A percentile compares a stretch with the other conserved stretches of the same genome.
phyloP scores from a whole-genome alignment of 2,888 invertebrate genomes.

The Ophion slaviceki region DNA sequence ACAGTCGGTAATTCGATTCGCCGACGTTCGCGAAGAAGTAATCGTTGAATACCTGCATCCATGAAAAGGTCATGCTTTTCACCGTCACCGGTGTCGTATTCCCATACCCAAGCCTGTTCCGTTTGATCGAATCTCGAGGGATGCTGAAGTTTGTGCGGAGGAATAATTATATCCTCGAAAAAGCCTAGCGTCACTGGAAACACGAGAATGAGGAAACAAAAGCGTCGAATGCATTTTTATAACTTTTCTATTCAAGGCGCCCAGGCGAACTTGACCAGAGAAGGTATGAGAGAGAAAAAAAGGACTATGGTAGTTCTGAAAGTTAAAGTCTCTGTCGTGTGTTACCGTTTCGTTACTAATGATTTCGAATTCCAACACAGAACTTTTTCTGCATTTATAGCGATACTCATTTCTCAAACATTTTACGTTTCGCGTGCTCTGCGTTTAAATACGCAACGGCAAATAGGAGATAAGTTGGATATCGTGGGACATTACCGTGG shows the following conservation, averaged over 20 bases:
- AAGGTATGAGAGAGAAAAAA: not conserved
- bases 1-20: not conserved
- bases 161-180: slow-evolving; percentile 98
- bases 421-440: not conserved
- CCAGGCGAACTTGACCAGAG: not conserved
- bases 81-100: slow-evolving; percentile 93
- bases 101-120: slow-evolving; percentile 98
- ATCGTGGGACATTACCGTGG: slow-evolving; percentile 87
- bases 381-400: too few species aligned
- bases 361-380: not conserved
- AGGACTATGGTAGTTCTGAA: too few species aligned
- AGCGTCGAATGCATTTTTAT: not conserved
- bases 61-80: slow-evolving; percentile 95
- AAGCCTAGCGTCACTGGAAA: slow-evolving; percentile 95
- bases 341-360: not conserved
- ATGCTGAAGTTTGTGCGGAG: slow-evolving; percentile 95
- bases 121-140: slow-evolving; percentile 96
- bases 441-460: not conserved
- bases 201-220: slow-evolving; percentile 34
- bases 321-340: too few species aligned
- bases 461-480: slow-evolving; percentile 74
- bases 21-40: not conserved
- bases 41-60: slow-evolving; percentile 89
- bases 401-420: too few species aligned
- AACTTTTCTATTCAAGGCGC: not conserved